A percentile compares a stretch with the other conserved stretches of the same genome.
Conservation (phyloP, 2,888 invertebrate genomes). For the Tribolium freemani region DNA sequence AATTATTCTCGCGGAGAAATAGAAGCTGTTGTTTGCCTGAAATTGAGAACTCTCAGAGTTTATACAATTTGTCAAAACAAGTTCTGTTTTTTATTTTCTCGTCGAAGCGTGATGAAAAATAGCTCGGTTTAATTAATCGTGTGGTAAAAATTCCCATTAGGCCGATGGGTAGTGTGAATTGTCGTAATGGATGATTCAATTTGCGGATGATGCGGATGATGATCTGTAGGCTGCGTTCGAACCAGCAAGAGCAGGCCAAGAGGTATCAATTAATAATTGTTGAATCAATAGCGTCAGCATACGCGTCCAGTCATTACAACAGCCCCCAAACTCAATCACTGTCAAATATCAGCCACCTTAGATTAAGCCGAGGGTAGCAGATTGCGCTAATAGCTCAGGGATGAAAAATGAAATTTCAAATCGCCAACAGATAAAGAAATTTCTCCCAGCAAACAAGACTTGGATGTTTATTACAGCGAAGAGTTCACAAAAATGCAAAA, state of each 20-base stretch:
- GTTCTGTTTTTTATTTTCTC: too few relatives aligned
- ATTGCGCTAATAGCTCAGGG: conserved; percentile 56
- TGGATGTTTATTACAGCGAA: background rate
- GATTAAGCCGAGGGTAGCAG: conserved; percentile 54
- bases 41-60: too few relatives aligned
- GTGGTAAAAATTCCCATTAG: conserved; percentile 10
- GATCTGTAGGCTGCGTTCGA: conserved; percentile 33
- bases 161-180: conserved; percentile 4
- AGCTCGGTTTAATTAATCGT: background rate
- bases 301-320: conserved; percentile 51
- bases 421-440: background rate
- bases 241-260: conserved; percentile 25
- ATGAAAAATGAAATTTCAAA: conserved; percentile 25
- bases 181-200: conserved; percentile 31
- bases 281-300: conserved; percentile 48
- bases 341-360: conserved; percentile 53
- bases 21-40: too few relatives aligned
- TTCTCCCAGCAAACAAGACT: background rate
- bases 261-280: conserved; percentile 49
- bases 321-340: conserved; percentile 55
- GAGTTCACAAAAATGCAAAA: background rate
- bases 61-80: too few relatives aligned
- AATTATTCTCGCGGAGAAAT: background rate
- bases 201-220: conserved; percentile 25
- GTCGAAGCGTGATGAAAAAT: background rate